Percentiles rank a stretch among this genome's conserved stretches.
phyloP scores from a whole-genome alignment of 2,888 invertebrate genomes.

The Dastarcus helophoroides region DNA sequence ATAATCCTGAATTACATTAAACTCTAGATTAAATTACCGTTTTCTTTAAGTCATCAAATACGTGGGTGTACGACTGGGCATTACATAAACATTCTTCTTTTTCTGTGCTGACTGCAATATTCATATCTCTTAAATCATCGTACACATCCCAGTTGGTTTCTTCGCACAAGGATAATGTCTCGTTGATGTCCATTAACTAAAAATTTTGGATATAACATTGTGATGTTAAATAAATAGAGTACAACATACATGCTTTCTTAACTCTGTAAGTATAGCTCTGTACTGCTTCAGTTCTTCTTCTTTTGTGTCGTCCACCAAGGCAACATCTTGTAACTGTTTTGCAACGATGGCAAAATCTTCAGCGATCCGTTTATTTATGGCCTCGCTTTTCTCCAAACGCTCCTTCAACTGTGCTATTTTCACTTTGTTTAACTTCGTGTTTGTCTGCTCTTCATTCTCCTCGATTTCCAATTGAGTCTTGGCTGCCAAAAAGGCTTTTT shows the following conservation, averaged over 20 bases:
- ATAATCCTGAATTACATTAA: too few species aligned
- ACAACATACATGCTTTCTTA: constrained; percentile 7
- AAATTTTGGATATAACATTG: too few species aligned
- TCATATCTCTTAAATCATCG: constrained; percentile 6
- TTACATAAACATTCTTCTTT: too few species aligned
- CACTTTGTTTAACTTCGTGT: constrained; percentile 12
- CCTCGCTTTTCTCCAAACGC: constrained; percentile 17
- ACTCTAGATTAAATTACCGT: constrained; percentile 6
- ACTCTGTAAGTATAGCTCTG: constrained; percentile 7
- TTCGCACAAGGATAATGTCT: constrained; percentile 14
- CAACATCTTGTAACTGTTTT: constrained; percentile 7
- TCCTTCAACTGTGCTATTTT: constrained; percentile 15
- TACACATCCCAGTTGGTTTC: constrained; percentile 8
- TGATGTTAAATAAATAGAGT: neutral
- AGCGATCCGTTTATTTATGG: constrained; percentile 13
- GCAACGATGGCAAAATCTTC: constrained; percentile 13
- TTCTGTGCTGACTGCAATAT: too few species aligned
- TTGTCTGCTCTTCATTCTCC: constrained; percentile 17
- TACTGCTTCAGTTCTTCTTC: constrained; percentile 9
- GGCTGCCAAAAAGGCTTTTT: too few species aligned
- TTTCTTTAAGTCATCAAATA: constrained; percentile 9
- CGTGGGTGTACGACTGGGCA: constrained; percentile 3
- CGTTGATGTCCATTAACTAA: constrained; percentile 22
- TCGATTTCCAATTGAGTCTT: too few species aligned
- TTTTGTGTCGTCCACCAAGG: constrained; percentile 7